These are phyloP conservation scores for Varecia variegata DNA, from an alignment of 2,797 vertebrate genomes.

Conservation along the genomic window DNA sequence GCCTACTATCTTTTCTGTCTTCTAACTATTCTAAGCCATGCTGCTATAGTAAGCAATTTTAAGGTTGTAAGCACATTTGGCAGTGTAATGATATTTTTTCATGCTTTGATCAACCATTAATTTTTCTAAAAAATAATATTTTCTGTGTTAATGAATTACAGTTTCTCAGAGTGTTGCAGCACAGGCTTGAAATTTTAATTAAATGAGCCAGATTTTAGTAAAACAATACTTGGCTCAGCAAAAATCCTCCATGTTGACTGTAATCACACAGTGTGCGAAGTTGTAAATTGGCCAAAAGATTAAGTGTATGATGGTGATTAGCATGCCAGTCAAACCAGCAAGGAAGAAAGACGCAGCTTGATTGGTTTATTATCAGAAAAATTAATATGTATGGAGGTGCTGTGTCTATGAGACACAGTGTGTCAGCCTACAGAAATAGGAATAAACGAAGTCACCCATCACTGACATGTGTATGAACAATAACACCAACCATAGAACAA, in stretches of 20 bases:
- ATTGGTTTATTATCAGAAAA: slow-evolving; percentile 32
- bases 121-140: slow-evolving; percentile 1
- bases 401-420: background rate
- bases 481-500: background rate
- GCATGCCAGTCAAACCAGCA: slow-evolving; percentile 17
- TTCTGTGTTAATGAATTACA: background rate
- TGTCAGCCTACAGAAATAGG: background rate
- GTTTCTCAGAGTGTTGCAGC: background rate
- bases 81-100: background rate
- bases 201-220: background rate
- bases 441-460: background rate
- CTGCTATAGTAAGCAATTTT: background rate
- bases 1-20: background rate
- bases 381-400: background rate
- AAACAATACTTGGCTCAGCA: background rate
- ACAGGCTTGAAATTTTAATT: slow-evolving; percentile 35
- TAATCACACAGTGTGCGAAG: background rate
- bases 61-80: background rate
- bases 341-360: background rate
- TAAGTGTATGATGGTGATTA: background rate
- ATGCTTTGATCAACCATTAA: background rate
- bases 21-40: background rate
- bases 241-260: background rate
- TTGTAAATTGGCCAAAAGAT: background rate
- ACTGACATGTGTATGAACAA: background rate